Evolutionary conservation across 2,113 vertebrate genomes (phyloP), one percentile per base, ranked within the genome.

Genomic region (Pelvicachromis taeniatus): DNA sequence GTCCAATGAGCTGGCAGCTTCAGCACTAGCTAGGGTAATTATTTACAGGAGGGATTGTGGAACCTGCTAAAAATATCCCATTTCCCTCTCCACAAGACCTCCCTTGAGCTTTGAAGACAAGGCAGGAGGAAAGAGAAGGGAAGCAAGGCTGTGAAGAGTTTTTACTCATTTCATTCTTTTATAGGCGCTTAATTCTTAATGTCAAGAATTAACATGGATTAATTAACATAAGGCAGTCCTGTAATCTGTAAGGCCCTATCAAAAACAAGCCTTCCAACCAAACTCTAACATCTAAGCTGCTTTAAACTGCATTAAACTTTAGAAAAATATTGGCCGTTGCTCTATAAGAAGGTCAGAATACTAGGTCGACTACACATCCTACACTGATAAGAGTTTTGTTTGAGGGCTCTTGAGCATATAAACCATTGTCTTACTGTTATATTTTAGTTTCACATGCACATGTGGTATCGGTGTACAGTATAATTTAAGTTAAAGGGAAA

Each of bases 21-120:
- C 79, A 29, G 56, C 89, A 61, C 85, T 84, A 92, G 77, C 84
- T 6, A 65, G 78, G 85, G 91, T 91, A 89, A 94, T 93, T 93
- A 93, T 95, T 95, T 95, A 93, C 93, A 92, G 87, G 86, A 89
- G 78, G 81, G 85, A 92, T 89, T 86, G 90, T 92, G 81, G 85
- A 91, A 90, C 54, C 77, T 86, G 88, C 92, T 94, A 92, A 94
- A 95, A 94, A 95, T 94, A 95, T 81, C 82, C 54, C 53, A 55
- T 78, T 83, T 80, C 83, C 79, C 85, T 92, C 58, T 89, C 87
- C 75, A 63, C 38, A 53, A 87, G 81, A 85, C 63, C 78, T 93
- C 90, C 87, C 88, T 73, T 2, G 82, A 87, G 86, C 82, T 87
- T 85, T 82, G 50, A 88, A 77, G 83, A 87, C 52, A 87, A 88